phyloP scores from a whole-genome alignment of 2,797 vertebrate genomes.

The Gymnoscopelus braueri region DNA sequence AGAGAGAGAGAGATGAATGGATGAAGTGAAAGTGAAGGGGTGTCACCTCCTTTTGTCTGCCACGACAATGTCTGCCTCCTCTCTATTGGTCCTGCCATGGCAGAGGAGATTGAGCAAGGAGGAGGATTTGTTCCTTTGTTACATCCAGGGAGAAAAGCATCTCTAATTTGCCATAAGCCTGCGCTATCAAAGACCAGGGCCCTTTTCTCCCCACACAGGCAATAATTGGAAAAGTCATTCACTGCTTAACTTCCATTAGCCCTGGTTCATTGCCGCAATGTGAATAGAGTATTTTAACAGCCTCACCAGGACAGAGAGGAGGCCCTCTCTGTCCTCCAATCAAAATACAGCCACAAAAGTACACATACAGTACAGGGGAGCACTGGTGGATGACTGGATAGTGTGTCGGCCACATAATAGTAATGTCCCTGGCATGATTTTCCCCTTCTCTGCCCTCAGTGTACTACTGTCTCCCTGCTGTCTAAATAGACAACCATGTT shows the following conservation, averaged over 20 bases:
- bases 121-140: slow-evolving; percentile 71
- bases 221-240: slow-evolving; percentile 90
- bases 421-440: no score
- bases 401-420: no score
- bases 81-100: slow-evolving; percentile 67
- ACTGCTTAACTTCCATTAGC: slow-evolving; percentile 79
- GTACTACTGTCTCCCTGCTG: no score
- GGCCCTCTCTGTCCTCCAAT: no score
- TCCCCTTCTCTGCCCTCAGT: no score
- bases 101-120: slow-evolving; percentile 49
- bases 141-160: slow-evolving; percentile 82
- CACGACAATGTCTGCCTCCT: slow-evolving; percentile 84
- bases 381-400: no score
- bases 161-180: slow-evolving; percentile 89
- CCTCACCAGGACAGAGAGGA: slow-evolving; percentile 38
- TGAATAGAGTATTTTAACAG: slow-evolving; percentile 64
- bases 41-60: slow-evolving; percentile 78
- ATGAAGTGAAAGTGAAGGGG: slow-evolving; percentile 74
- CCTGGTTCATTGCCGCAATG: slow-evolving; percentile 71
- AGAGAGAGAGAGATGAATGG: no score
- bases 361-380: no score
- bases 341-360: no score
- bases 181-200: slow-evolving; percentile 88
- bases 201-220: slow-evolving; percentile 81
- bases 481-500: no score